These are phyloP conservation scores for Aplodontia rufa DNA, from an alignment of 2,113 vertebrate genomes.

Conservation along the genomic window DNA sequence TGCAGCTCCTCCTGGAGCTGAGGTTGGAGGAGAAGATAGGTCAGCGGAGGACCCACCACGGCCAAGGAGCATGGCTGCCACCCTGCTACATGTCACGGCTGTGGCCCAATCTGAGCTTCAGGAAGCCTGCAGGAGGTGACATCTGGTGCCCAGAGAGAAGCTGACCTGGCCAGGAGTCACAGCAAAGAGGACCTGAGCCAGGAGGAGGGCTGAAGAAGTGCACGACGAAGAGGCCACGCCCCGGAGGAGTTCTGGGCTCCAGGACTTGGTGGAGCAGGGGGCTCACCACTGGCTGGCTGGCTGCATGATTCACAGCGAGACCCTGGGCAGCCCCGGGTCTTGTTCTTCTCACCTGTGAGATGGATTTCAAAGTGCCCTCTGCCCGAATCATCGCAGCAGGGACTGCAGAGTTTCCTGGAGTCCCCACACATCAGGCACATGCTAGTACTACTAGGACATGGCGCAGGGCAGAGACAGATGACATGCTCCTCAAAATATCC, in stretches of 20 bases:
- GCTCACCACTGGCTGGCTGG: background rate
- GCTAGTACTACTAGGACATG: background rate
- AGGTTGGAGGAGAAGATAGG: background rate
- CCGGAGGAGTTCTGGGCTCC: fast-evolving
- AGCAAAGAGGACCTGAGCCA: too few relatives aligned
- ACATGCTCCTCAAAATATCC: background rate
- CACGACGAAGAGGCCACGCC: fast-evolving
- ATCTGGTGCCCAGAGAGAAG: background rate
- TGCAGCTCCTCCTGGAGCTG: background rate
- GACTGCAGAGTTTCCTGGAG: background rate
- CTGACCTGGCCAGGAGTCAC: background rate
- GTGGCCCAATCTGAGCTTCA: fast-evolving
- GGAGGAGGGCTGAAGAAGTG: background rate
- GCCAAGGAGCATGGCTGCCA: background rate
- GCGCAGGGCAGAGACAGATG: background rate
- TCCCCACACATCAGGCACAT: fast-evolving
- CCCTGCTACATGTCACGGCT: fast-evolving
- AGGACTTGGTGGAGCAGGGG: fast-evolving
- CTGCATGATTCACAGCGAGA: background rate
- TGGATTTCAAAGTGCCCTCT: background rate
- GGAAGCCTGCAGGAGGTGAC: too few relatives aligned
- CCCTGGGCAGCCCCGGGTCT: background rate
- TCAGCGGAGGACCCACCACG: background rate
- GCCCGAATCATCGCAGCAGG: fast-evolving
- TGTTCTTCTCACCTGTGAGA: background rate